phyloP scores from a whole-genome alignment of 1,140 invertebrate species.

The Mercenaria mercenaria region DNA sequence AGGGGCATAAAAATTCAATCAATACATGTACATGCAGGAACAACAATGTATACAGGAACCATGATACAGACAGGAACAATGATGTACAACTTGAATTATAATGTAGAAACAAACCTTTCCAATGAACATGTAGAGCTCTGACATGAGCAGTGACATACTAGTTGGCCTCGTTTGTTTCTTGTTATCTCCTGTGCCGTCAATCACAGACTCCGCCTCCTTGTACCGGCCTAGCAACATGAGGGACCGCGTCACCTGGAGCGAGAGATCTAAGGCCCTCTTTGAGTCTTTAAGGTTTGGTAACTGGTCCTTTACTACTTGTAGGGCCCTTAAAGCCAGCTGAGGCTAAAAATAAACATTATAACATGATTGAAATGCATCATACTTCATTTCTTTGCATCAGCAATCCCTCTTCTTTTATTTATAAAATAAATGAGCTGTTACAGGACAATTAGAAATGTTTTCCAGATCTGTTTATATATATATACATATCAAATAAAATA shows the following conservation, averaged over 20 bases:
- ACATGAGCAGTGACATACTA: neutral
- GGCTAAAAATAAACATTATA: slow-evolving; percentile 28
- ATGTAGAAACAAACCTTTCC: slow-evolving; percentile 1
- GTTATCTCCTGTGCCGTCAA: slow-evolving; percentile 13
- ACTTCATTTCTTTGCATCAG: too few relatives aligned
- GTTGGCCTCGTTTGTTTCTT: neutral
- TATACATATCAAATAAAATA: too few relatives aligned
- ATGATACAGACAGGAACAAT: too few relatives aligned
- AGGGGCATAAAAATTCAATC: too few relatives aligned
- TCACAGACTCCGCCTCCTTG: slow-evolving; percentile 33
- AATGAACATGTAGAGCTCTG: neutral
- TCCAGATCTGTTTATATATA: too few relatives aligned
- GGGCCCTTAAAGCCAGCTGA: slow-evolving; percentile 37
- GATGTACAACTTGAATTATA: too few relatives aligned
- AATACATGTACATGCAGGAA: too few relatives aligned
- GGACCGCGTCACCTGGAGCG: neutral
- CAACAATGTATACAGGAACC: too few relatives aligned
- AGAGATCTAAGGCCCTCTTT: neutral
- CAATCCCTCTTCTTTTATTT: too few relatives aligned
- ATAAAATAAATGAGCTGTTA: too few relatives aligned
- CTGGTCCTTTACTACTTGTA: slow-evolving; percentile 33
- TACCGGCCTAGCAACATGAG: slow-evolving; percentile 35
- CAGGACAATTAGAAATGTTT: too few relatives aligned
- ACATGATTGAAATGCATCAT: neutral
- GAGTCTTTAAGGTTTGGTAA: neutral